Conservation (phyloP, 2,113 vertebrate genomes). For the Climacteris rufus region DNA sequence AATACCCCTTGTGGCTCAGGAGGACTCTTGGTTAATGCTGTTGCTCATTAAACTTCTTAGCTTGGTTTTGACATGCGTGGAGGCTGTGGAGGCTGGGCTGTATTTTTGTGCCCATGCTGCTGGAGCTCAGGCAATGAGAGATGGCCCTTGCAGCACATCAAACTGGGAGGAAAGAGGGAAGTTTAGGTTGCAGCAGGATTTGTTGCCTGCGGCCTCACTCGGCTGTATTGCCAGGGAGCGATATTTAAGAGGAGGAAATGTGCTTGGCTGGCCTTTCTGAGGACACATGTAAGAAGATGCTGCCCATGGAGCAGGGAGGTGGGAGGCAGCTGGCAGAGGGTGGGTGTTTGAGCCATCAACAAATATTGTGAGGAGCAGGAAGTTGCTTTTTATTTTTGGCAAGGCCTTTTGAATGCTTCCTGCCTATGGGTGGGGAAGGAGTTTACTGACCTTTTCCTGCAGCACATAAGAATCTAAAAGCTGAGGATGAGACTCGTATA, state of each 20-base stretch:
- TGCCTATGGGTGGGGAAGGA: neutral
- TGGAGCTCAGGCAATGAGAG: neutral
- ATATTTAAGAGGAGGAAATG: neutral
- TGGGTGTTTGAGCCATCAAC: neutral
- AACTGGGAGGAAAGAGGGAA: neutral
- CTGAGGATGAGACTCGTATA: neutral
- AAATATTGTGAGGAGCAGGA: neutral
- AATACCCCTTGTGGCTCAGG: neutral
- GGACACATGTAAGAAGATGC: neutral
- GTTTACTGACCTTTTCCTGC: neutral
- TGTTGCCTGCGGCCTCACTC: rapidly evolving
- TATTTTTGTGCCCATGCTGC: neutral
- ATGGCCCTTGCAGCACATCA: neutral
- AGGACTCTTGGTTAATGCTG: neutral
- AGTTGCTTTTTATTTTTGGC: neutral
- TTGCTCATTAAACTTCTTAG: neutral
- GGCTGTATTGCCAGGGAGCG: neutral
- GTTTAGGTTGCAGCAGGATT: neutral
- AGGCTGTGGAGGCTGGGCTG: neutral
- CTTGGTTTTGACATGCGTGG: neutral
- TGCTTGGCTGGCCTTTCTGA: neutral
- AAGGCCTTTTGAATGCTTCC: neutral
- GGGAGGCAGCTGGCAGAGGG: neutral
- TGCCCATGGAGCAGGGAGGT: neutral
- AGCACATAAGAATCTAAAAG: neutral